Evolutionary conservation across 2,888 invertebrate species (phyloP).

Genomic region (Sinopyrophorus schimmeli): DNA sequence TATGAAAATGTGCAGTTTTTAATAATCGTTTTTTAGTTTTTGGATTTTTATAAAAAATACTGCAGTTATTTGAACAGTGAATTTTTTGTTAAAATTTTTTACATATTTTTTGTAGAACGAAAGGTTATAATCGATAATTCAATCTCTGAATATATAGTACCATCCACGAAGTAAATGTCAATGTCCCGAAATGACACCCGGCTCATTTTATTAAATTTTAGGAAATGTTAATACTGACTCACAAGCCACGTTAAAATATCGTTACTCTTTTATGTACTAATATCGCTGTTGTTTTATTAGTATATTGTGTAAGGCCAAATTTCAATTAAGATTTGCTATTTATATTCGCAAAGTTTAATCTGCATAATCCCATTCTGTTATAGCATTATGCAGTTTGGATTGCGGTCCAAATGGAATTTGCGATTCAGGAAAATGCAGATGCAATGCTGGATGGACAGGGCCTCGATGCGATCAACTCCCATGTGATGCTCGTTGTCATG

Average conservation of each 20-base stretch:
- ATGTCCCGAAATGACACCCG: constrained; percentile 17
- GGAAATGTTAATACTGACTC: no score
- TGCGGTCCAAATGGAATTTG: constrained; percentile 95
- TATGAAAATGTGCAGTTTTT: neutral
- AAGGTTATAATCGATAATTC: constrained; percentile 21
- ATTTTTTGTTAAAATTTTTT: neutral
- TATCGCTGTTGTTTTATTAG: no score
- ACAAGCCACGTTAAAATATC: no score
- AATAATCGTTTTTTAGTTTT: neutral
- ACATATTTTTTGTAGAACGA: neutral
- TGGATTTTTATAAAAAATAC: no score
- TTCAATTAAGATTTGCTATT: no score
- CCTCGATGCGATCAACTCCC: constrained; percentile 88
- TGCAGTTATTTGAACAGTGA: neutral
- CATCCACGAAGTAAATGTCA: constrained; percentile 17
- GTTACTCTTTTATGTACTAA: no score
- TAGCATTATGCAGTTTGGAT: constrained; percentile 89
- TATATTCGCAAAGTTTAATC: no score
- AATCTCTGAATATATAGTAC: constrained; percentile 11
- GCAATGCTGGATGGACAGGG: constrained; percentile 92
- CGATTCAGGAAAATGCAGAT: constrained; percentile 87
- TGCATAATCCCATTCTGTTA: no score
- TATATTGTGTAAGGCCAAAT: no score
- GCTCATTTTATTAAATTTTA: no score
- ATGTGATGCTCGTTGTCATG: constrained; percentile 89